phyloP scores from a whole-genome alignment of 37 sponge, comb jelly and placozoan genomes.

The Bolinopsis microptera region DNA sequence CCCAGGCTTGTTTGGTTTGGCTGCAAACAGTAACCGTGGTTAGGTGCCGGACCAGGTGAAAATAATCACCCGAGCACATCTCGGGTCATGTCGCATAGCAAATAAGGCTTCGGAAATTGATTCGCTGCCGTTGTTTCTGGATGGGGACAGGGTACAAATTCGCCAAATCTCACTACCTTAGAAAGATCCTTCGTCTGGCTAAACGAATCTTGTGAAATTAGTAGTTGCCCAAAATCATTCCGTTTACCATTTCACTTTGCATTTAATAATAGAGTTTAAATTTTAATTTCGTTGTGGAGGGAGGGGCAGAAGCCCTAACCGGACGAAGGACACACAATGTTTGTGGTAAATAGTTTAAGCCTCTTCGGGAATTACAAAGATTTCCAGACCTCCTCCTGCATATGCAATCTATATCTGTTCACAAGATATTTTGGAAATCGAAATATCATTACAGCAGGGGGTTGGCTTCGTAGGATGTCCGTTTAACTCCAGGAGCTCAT shows the following conservation, averaged over 20 bases:
- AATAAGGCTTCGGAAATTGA: background rate
- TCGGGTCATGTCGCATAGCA: background rate
- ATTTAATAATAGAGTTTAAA: background rate
- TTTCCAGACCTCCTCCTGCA: background rate
- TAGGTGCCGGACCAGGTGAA: too few species aligned
- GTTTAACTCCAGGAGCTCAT: background rate
- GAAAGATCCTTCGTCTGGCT: background rate
- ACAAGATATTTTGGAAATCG: background rate
- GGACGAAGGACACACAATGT: background rate
- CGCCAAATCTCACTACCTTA: background rate
- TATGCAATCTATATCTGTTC: background rate
- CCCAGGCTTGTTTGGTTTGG: too few species aligned
- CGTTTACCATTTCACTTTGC: background rate
- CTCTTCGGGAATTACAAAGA: background rate
- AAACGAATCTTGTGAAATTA: slow-evolving; percentile 43
- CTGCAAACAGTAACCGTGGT: too few species aligned
- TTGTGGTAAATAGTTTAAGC: background rate
- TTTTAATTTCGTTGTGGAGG: background rate
- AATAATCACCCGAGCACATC: too few species aligned
- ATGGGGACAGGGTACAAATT: background rate
- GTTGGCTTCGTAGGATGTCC: background rate
- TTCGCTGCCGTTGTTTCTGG: too few species aligned
- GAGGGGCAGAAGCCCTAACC: too few species aligned
- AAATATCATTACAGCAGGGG: background rate
- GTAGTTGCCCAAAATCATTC: slow-evolving; percentile 1